phyloP scores from a whole-genome alignment of 2,797 vertebrate genomes.

The Poecilia picta region DNA sequence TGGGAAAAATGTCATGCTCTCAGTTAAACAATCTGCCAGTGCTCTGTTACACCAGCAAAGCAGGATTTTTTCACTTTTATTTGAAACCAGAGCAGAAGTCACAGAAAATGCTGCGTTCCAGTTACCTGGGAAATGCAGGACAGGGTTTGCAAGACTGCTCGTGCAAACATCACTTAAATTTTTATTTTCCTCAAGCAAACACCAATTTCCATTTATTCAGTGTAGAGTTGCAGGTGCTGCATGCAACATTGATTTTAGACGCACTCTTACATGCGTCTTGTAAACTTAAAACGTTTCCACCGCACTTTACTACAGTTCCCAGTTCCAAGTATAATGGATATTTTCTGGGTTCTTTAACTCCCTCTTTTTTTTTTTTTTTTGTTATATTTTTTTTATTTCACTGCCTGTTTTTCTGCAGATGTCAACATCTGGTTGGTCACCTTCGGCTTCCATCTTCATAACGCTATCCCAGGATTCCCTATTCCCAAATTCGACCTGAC shows the following conservation, averaged over 20 bases:
- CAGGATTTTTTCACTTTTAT: not conserved
- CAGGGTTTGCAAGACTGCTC: no score
- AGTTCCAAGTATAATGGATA: not conserved
- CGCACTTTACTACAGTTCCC: not conserved
- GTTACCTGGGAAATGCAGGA: no score
- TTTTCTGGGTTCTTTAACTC: not conserved
- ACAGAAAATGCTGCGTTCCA: not conserved
- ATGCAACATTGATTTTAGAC: no score
- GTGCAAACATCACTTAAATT: no score
- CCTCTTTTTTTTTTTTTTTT: not conserved
- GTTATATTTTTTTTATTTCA: not conserved
- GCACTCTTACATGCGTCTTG: no score
- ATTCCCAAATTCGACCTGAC: slow-evolving; percentile 96
- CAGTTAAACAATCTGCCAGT: no score
- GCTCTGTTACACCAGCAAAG: not conserved
- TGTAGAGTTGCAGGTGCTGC: no score
- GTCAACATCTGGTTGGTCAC: slow-evolving; percentile 99
- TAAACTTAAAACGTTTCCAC: no score
- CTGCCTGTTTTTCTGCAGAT: slow-evolving; percentile 78
- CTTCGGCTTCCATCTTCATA: slow-evolving; percentile 98
- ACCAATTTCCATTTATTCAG: no score
- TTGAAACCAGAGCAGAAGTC: not conserved
- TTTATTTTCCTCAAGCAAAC: no score
- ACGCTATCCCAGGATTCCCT: slow-evolving; percentile 97
- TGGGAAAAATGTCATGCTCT: no score